Percentiles rank a stretch among this genome's conserved stretches.
Conservation (phyloP, 2,888 invertebrate species). For the Acrobasis consociella region DNA sequence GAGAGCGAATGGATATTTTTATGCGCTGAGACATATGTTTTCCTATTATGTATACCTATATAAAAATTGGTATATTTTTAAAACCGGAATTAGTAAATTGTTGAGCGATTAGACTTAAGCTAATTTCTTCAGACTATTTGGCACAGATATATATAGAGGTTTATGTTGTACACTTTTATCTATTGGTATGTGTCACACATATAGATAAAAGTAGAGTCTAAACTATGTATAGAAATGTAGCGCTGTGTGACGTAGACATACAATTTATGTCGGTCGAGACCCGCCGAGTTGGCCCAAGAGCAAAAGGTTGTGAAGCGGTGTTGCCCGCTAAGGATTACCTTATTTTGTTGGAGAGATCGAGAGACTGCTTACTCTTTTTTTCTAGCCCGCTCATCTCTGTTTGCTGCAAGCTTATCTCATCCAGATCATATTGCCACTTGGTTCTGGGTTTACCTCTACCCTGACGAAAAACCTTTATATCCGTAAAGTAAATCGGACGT, state of each 20-base stretch:
- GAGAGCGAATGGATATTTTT: slow-evolving; percentile 32
- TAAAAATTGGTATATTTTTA: slow-evolving; percentile 3
- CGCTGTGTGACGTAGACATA: slow-evolving; percentile 54
- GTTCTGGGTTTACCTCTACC: no score
- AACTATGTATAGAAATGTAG: slow-evolving; percentile 42
- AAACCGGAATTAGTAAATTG: slow-evolving; percentile 9
- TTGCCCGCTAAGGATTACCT: slow-evolving; percentile 46
- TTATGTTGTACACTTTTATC: slow-evolving; percentile 13
- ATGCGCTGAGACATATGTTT: slow-evolving; percentile 16
- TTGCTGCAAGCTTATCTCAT: no score
- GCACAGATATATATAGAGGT: not conserved
- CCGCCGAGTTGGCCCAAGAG: slow-evolving; percentile 64
- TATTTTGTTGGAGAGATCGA: slow-evolving; percentile 32
- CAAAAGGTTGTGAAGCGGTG: slow-evolving; percentile 65
- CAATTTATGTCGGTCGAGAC: slow-evolving; percentile 56
- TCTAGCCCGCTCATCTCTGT: no score
- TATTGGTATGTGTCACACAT: not conserved
- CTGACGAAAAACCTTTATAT: no score
- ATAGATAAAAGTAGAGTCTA: slow-evolving; percentile 27
- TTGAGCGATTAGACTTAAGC: slow-evolving; percentile 6
- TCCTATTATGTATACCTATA: not conserved
- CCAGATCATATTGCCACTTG: not conserved
- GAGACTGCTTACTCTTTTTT: not conserved
- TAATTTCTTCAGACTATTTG: slow-evolving; percentile 5
- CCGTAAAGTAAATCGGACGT: no score